Base-by-base conservation (phyloP, 2,797 vertebrate species). In the Apogon hyalosoma region DNA sequence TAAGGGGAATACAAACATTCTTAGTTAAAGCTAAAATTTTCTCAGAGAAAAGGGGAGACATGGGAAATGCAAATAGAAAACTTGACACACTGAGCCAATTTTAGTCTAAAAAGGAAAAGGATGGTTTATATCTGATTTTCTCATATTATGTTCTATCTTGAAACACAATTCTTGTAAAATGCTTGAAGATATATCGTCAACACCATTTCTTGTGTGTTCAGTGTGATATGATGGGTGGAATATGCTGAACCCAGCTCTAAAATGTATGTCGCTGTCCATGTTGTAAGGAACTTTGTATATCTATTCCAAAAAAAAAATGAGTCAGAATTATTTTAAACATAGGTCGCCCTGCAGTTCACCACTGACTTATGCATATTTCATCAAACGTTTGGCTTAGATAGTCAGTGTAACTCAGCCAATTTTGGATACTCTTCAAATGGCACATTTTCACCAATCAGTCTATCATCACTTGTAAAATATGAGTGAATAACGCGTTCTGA, bases 331-430 rank as follows among this genome's bases (percentile, higher is more conserved):
- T 80, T 80, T 82, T 31, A 71, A 77, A 78, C 59, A 53, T 45
- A 63, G 21, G 50, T 50, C 66, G 62, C 52, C 67, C 57, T 31
- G 39, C 7, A 7, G 48, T 73, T 86, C 73, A 82, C 62, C 52
- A 31, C 65, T 61, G 74, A 83, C 79, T 85, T 80, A 70, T 79
- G 33, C 75, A 82, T 76, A 60, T 80, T 82, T 81, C 61, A 80
- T 87, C 65, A 82, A 65, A 73, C 56, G 52, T 73, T 77, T 77
- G 76, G 78, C 74, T 3, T 39, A 55, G 55, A 56, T 2, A 16
- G 28, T 61, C 13, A 0, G 28, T 24, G 60, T 7, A 57, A 66
- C 43, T 40, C 24, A 43, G 76, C 73, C 83, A 79, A 41, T 69
- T 63, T 66, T 40, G 47, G 59, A 84, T 75, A 39, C 47, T 69